These are phyloP conservation scores for Melanophora roralis DNA, from an alignment of 2,888 invertebrate species.

Conservation along the genomic window DNA sequence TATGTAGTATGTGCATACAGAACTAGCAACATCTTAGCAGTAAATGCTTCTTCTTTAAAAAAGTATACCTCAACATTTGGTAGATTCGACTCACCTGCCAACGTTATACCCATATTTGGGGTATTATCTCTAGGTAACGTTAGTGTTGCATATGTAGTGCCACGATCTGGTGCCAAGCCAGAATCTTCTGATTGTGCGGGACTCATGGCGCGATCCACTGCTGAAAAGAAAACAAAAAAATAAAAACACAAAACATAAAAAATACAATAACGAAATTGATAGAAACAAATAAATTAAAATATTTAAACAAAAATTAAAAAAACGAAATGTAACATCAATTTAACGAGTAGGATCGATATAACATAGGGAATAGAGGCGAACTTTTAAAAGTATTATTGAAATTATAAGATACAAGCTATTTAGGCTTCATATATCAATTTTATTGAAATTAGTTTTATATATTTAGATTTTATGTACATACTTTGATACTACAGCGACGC, in stretches of 20 bases:
- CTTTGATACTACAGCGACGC: no score
- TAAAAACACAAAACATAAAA: slow-evolving; percentile 49
- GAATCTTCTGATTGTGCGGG: slow-evolving; percentile 78
- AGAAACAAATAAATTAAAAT: slow-evolving; percentile 8
- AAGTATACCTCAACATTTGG: no score
- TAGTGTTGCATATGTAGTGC: slow-evolving; percentile 77
- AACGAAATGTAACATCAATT: not conserved
- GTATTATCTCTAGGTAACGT: slow-evolving; percentile 76
- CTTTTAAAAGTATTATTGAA: no score
- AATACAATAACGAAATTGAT: not conserved
- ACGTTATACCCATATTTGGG: slow-evolving; percentile 76
- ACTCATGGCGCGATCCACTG: slow-evolving; percentile 77
- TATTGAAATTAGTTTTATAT: no score
- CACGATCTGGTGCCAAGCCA: slow-evolving; percentile 76
- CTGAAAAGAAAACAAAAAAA: slow-evolving; percentile 59
- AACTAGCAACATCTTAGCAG: no score
- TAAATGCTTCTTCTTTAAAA: no score
- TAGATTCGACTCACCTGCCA: slow-evolving; percentile 74
- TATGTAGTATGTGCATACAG: no score
- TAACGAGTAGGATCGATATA: not conserved
- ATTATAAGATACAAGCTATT: no score
- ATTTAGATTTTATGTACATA: no score
- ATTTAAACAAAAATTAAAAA: not conserved
- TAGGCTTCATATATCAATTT: no score
- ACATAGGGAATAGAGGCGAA: no score